phyloP scores from a whole-genome alignment of 2,888 invertebrate species.

The Marasmarcha lunaedactyla region DNA sequence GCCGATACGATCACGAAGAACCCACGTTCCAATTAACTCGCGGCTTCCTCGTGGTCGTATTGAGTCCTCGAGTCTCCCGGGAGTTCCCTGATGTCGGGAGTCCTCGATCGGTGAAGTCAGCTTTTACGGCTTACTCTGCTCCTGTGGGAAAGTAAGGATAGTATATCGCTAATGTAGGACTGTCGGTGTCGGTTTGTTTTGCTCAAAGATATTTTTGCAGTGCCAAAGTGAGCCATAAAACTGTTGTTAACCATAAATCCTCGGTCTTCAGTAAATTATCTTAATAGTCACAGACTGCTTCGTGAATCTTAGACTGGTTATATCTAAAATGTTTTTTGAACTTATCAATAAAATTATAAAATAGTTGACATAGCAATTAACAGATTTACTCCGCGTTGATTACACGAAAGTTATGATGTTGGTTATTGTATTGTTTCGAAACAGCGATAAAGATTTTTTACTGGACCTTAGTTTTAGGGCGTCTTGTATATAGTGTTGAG shows the following conservation, averaged over 20 bases:
- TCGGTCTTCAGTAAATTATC: conserved; percentile 58
- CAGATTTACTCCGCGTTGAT: conserved; percentile 42
- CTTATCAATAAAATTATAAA: conserved; percentile 29
- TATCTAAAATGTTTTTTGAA: conserved; percentile 54
- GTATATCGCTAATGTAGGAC: conserved; percentile 23
- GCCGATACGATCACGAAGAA: conserved; percentile 14
- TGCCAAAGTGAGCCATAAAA: conserved; percentile 68
- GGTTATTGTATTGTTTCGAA: conserved; percentile 32
- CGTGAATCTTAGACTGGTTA: conserved; percentile 63
- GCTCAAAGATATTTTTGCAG: conserved; percentile 58
- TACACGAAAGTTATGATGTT: conserved; percentile 31
- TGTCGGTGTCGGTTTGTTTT: conserved; percentile 43
- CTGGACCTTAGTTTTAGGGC: conserved; percentile 32
- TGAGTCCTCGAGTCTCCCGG: conserved; percentile 14
- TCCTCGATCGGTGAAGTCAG: conserved; percentile 26
- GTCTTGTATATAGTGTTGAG: conserved; percentile 5
- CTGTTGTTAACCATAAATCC: conserved; percentile 42
- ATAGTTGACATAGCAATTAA: conserved; percentile 44
- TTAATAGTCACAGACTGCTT: conserved; percentile 62
- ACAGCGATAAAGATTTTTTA: conserved; percentile 37
- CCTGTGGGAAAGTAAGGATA: conserved; percentile 37
- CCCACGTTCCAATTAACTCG: conserved; percentile 15
- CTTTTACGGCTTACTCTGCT: conserved; percentile 66
- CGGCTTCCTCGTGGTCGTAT: conserved; percentile 18
- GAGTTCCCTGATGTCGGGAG: too few relatives aligned